Evolutionary conservation across 2,797 vertebrate species (phyloP), one percentile per base, ranked within the genome.

Genomic region (Aulostomus chinensis): DNA sequence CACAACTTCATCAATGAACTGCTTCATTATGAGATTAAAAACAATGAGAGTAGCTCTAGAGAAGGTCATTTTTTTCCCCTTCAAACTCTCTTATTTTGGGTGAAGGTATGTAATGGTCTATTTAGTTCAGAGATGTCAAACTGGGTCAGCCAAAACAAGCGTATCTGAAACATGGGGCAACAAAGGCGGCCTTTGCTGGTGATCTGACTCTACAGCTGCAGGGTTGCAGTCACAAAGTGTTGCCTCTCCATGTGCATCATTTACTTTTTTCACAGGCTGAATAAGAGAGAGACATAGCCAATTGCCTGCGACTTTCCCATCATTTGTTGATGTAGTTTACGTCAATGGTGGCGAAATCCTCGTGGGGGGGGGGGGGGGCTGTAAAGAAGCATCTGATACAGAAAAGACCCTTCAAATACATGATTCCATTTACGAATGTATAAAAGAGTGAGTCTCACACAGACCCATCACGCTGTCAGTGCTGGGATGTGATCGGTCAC

Each of bases 81-180:
- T 26, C 14, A 41, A 41, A 26, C 6, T 43, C 24, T 2, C 8
- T 8, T 25, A 2, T 25, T 8, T 8, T 6, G 9, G 8, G 6
- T 63, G 55, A 46, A 66, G 61, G 54, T 62, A 75, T 33, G 60
- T 42, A 53, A 22, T 46, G 56, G 60, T 84, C 85, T 83, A 49
- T 76, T 68, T 83, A 83, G 54, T 64, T 67, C 45, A 29, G 38
- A 38, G 34, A 38, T 46, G 51, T 7, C 9, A 29, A 17, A 25
- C 17, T 35, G 32, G 28, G 55, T 55, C 55, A 60, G 78, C 76
- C 83, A 78, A 87, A 78, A 86, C 35, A 84, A 88, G 59, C 56
- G 59, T 69, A 86, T 82, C 45, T 79, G 73, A 80, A 86, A 88
- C 71, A 35, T 32, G 70, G 62, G 48, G 80, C 87, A 89, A 86